Conservation (phyloP, 1,140 invertebrate species). For the Drosophila quadrilineata region DNA sequence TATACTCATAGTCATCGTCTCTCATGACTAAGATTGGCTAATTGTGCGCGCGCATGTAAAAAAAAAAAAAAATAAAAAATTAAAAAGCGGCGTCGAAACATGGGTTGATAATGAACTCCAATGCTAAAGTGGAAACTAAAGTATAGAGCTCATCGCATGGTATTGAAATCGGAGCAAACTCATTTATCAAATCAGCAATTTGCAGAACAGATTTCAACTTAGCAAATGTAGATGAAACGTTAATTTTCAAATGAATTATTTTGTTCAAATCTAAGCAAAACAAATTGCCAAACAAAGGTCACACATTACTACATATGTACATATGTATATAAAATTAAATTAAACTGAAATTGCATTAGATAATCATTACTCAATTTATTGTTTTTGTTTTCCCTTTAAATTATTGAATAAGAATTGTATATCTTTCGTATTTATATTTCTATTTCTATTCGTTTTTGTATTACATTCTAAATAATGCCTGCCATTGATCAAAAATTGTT, state of each 20-base stretch:
- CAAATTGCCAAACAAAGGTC: constrained; percentile 16
- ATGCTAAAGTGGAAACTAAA: constrained; percentile 50
- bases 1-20: not conserved
- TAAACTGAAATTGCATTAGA: too few relatives aligned
- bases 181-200: constrained; percentile 63
- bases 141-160: constrained; percentile 29
- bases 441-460: not conserved
- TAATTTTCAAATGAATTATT: too few relatives aligned
- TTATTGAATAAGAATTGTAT: too few relatives aligned
- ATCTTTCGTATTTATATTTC: not conserved
- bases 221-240: constrained; percentile 2
- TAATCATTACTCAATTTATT: too few relatives aligned
- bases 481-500: constrained; percentile 46
- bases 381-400: too few relatives aligned
- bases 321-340: not conserved
- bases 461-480: constrained; percentile 44
- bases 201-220: constrained; percentile 13
- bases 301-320: not conserved
- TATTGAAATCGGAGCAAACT: constrained; percentile 68
- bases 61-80: too few relatives aligned
- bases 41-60: constrained; percentile 62
- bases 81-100: too few relatives aligned
- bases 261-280: too few relatives aligned
- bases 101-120: constrained; percentile 60
- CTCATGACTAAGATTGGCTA: constrained; percentile 73